Percentiles rank a stretch among this genome's conserved stretches.
phyloP scores from a whole-genome alignment of 1,140 invertebrate species.

The Atta texana region DNA sequence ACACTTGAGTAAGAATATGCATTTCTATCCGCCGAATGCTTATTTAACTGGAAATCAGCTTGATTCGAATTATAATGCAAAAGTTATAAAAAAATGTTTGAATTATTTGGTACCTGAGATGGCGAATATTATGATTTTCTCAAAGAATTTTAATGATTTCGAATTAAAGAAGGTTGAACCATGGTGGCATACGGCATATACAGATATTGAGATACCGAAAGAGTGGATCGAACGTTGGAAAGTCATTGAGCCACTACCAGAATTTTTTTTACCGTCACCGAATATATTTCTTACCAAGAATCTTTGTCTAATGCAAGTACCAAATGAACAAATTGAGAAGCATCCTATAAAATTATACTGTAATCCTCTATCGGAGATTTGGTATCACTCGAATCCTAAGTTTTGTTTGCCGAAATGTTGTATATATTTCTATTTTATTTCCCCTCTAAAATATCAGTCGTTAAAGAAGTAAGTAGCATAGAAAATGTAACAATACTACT shows the following conservation, averaged over 20 bases:
- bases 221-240: slow-evolving; percentile 88
- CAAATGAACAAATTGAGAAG: slow-evolving; percentile 73
- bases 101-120: slow-evolving; percentile 89
- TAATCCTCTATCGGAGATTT: slow-evolving; percentile 90
- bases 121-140: slow-evolving; percentile 91
- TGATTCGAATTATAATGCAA: slow-evolving; percentile 93
- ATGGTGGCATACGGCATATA: slow-evolving; percentile 91
- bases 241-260: slow-evolving; percentile 85
- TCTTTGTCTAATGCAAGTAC: slow-evolving; percentile 89
- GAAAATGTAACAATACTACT: neutral
- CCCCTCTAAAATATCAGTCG: slow-evolving; percentile 88
- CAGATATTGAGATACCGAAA: slow-evolving; percentile 87
- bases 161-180: slow-evolving; percentile 89
- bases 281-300: slow-evolving; percentile 95
- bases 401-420: slow-evolving; percentile 94
- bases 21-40: slow-evolving; percentile 91
- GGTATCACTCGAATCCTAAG: slow-evolving; percentile 95
- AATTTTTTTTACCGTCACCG: slow-evolving; percentile 90
- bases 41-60: slow-evolving; percentile 92
- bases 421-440: slow-evolving; percentile 91
- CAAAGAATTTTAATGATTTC: slow-evolving; percentile 87
- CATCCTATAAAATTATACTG: slow-evolving; percentile 89
- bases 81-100: slow-evolving; percentile 89
- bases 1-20: slow-evolving; percentile 92
- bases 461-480: slow-evolving; percentile 88